Percentiles rank a stretch among this genome's conserved stretches.
phyloP scores from a whole-genome alignment of 2,113 vertebrate genomes.

The Oncorhynchus mykiss region DNA sequence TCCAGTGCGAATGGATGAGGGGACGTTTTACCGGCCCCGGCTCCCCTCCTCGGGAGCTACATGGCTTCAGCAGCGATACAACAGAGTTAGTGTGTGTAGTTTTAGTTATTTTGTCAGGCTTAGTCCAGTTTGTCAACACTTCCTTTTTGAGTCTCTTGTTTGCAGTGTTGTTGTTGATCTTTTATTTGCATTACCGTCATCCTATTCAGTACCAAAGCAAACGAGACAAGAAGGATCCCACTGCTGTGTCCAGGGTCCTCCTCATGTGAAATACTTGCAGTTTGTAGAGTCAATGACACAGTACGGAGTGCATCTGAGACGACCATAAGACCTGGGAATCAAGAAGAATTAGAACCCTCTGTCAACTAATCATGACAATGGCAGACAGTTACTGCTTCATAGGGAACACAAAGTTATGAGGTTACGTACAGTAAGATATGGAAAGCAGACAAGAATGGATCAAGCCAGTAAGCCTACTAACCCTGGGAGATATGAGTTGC shows the following conservation, averaged over 20 bases:
- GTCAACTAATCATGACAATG: background rate
- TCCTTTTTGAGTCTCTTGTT: constrained; percentile 46
- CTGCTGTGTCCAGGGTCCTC: constrained; percentile 31
- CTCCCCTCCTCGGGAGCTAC: constrained; percentile 56
- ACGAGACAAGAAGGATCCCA: constrained; percentile 37
- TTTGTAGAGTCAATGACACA: constrained; percentile 96
- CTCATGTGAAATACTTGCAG: constrained; percentile 97
- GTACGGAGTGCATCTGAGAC: constrained; percentile 83
- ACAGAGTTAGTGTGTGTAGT: constrained; percentile 48
- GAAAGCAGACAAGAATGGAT: background rate
- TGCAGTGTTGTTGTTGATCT: constrained; percentile 48
- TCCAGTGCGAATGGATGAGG: constrained; percentile 58
- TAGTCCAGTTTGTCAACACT: constrained; percentile 38
- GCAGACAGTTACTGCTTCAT: background rate
- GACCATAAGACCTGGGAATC: constrained; percentile 86
- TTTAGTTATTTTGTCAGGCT: constrained; percentile 8
- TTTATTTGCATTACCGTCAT: constrained; percentile 61
- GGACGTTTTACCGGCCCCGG: constrained; percentile 1
- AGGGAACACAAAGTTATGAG: background rate
- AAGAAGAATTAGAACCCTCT: constrained; percentile 7
- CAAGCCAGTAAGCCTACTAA: constrained; percentile 55
- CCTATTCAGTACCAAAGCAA: constrained; percentile 61
- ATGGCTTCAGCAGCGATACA: constrained; percentile 70
- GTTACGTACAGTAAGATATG: too few species aligned
- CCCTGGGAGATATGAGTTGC: constrained; percentile 95